Evolutionary conservation across 2,797 vertebrate genomes (phyloP).

Genomic region (Threskiornis aethiopicus): DNA sequence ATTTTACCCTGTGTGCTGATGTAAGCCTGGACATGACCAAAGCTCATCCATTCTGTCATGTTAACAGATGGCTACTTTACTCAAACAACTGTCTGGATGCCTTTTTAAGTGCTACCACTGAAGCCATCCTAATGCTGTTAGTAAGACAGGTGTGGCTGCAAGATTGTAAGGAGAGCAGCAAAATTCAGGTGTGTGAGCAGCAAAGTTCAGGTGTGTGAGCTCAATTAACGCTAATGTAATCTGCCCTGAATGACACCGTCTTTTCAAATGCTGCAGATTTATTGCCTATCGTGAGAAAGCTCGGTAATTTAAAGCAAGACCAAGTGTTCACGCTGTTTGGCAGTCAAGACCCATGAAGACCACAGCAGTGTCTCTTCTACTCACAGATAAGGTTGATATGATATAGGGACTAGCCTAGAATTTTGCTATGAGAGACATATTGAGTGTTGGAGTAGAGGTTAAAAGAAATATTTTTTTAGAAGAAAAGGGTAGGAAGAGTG

Average conservation of each 20-base stretch:
- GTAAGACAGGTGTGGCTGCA: not conserved
- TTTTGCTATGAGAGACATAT: not conserved
- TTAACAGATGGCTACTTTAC: not conserved
- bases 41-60: not conserved
- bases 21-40: not conserved
- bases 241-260: not conserved
- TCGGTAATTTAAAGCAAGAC: not conserved
- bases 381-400: not conserved
- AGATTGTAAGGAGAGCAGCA: not conserved
- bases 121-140: not conserved
- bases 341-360: not conserved
- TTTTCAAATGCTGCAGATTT: not conserved
- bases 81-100: not conserved
- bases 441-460: not conserved
- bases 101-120: not conserved
- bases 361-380: fast-evolving
- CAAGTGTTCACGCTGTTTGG: fast-evolving
- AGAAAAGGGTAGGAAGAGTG: not conserved
- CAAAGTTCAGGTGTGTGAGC: not conserved
- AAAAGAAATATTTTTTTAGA: not conserved
- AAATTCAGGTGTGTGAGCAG: not conserved
- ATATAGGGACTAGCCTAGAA: not conserved
- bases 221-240: not conserved
- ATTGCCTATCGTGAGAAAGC: not conserved
- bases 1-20: not conserved